Conservation (phyloP, 2,113 vertebrate species). For the Hiodon alosoides region DNA sequence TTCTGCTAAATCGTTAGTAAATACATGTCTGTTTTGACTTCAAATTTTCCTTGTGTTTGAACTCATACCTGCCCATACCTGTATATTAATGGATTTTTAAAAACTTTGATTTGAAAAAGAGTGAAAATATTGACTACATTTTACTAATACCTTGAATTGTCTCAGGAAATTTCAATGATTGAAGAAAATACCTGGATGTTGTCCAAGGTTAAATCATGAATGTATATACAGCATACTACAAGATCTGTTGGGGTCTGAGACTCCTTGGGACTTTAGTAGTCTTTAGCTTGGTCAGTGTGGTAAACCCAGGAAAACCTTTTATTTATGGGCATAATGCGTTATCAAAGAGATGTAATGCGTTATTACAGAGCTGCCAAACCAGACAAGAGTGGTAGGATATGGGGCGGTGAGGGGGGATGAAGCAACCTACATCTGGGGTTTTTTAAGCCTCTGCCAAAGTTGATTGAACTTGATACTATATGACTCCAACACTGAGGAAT, state of each 20-base stretch:
- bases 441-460: constrained; percentile 86
- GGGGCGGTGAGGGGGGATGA: constrained; percentile 64
- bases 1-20: neutral
- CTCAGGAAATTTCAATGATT: no score
- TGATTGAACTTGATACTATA: constrained; percentile 95
- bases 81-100: no score
- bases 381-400: constrained; percentile 77
- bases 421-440: constrained; percentile 70
- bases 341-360: constrained; percentile 79
- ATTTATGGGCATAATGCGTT: constrained; percentile 83
- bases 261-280: constrained; percentile 35
- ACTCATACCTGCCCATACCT: no score
- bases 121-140: no score
- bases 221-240: constrained; percentile 9
- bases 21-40: neutral
- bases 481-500: constrained; percentile 97
- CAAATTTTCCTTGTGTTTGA: no score
- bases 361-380: constrained; percentile 78
- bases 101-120: no score
- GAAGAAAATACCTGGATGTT: no score
- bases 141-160: no score
- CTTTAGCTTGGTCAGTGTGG: constrained; percentile 66
- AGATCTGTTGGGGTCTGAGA: constrained; percentile 19
- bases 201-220: no score
- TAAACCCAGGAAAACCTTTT: constrained; percentile 48